Percentiles rank a stretch among this genome's conserved stretches.
These are phyloP conservation scores for Mesorhabditis belari DNA, from an alignment of 2,888 invertebrate species.

Conservation along the genomic window DNA sequence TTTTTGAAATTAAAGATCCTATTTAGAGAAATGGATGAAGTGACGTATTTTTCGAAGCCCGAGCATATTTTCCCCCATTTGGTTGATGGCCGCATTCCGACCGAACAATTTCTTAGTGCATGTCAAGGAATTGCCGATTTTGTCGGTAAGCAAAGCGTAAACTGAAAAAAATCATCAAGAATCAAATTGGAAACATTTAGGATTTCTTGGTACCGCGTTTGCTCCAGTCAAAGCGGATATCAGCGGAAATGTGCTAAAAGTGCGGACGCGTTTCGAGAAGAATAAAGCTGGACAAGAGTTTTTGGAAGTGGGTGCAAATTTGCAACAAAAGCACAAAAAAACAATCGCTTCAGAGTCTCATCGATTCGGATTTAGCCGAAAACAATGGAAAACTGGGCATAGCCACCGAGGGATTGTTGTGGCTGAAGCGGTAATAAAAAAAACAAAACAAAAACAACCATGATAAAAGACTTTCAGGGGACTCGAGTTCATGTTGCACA, in stretches of 20 bases:
- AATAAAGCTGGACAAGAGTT: slow-evolving; percentile 31
- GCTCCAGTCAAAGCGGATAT: slow-evolving; percentile 45
- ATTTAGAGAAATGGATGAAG: slow-evolving; percentile 6
- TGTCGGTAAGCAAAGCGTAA: slow-evolving; percentile 30
- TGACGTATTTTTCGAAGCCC: slow-evolving; percentile 39
- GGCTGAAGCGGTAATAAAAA: slow-evolving; percentile 43
- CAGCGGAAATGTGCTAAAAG: slow-evolving; percentile 48
- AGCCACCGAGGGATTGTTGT: slow-evolving; percentile 49
- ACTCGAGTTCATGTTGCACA: slow-evolving; percentile 49
- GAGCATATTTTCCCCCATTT: slow-evolving; percentile 47
- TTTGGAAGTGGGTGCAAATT: slow-evolving; percentile 23
- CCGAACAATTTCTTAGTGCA: slow-evolving; percentile 47
- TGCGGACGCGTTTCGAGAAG: slow-evolving; percentile 29
- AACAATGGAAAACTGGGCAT: slow-evolving; percentile 44
- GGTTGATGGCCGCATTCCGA: slow-evolving; percentile 42
- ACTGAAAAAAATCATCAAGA: not conserved
- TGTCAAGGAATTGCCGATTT: slow-evolving; percentile 52
- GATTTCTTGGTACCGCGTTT: slow-evolving; percentile 44
- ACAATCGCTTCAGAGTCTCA: slow-evolving; percentile 32
- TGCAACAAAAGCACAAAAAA: no score
- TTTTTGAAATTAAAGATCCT: no score
- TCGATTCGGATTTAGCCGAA: slow-evolving; percentile 43
- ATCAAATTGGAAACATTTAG: slow-evolving; percentile 15
- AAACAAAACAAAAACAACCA: not conserved
- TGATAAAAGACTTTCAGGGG: slow-evolving; percentile 34